Conservation (phyloP, 2,888 invertebrate genomes). For the Branchellion lobata region DNA sequence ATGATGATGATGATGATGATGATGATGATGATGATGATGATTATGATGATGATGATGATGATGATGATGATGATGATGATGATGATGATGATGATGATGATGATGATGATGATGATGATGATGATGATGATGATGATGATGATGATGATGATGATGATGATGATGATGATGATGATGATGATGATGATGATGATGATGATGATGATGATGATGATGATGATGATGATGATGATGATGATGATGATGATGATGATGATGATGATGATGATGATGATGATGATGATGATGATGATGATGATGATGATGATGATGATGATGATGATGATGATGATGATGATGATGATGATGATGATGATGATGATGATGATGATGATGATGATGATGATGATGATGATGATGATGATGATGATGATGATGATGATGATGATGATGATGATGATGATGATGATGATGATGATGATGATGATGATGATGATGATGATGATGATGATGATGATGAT, state of each 20-base stretch:
- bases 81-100: slow-evolving; percentile 16
- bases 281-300: slow-evolving; percentile 15
- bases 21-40: slow-evolving; percentile 25
- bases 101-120: slow-evolving; percentile 26
- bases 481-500: slow-evolving; percentile 18
- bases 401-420: slow-evolving; percentile 30
- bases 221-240: slow-evolving; percentile 30
- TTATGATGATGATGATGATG: slow-evolving; percentile 29
- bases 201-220: slow-evolving; percentile 25
- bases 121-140: slow-evolving; percentile 31
- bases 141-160: slow-evolving; percentile 39
- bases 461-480: slow-evolving; percentile 15
- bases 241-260: slow-evolving; percentile 7
- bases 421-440: slow-evolving; percentile 7
- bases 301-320: slow-evolving; percentile 18
- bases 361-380: slow-evolving; percentile 33
- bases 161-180: slow-evolving; percentile 32
- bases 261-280: slow-evolving; percentile 24
- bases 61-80: slow-evolving; percentile 14
- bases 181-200: slow-evolving; percentile 41
- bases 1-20: slow-evolving; percentile 41
- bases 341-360: not conserved
- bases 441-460: slow-evolving; percentile 24
- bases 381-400: not conserved
- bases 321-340: slow-evolving; percentile 29